Evolutionary conservation across 2,888 invertebrate genomes (phyloP), one percentile per base, ranked within the genome.

Genomic region (Andrena haemorrhoa): DNA sequence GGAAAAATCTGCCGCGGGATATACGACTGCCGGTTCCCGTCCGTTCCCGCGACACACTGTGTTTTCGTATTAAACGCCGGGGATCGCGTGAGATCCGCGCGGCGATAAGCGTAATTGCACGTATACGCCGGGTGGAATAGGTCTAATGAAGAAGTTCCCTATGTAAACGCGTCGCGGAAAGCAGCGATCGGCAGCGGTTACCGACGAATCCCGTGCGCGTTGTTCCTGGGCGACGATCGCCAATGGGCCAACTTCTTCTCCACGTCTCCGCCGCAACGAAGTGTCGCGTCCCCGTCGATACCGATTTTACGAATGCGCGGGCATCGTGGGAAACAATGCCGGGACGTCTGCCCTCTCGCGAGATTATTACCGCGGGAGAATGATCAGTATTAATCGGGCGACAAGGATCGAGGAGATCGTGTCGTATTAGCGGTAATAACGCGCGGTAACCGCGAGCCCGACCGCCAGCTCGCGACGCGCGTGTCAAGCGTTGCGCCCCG

Each of bases 91-190:
- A 78, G 68, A 78, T 74, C 66, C 56, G 16, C 56, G 56, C n/a
- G 12, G 33, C 74, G 78, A 78, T 78, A 78, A 53, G 51, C 65
- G 77, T 61, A 61, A 78, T 78, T 78, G 74, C 66, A 60, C 72
- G 75, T 72, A 72, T 51, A 23, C 72, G 53, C 72, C 53, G 76
- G 56, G 58, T 64, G 73, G 64, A 64, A 63, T 49, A 26, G 53
- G 68, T 63, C 61, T 66, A 74, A 78, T 68, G 74, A 78, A 78
- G 73, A 69, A 72, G 64, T 72, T 58, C 58, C 73, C 56, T 71
- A 61, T 49, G 33, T 58, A 56, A 53, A 47, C 63, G 47, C 33
- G 20, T 29, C 23, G 35, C 53, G 63, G n/a, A 31, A 20, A n/a
- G 41, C 47, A n/a, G 56, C 56, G 65, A 58, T 56, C 56, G 73